Percentiles rank a stretch among this genome's conserved stretches.
Evolutionary conservation across 2,797 vertebrate species (phyloP).

Genomic region (Argyrosomus regius): DNA sequence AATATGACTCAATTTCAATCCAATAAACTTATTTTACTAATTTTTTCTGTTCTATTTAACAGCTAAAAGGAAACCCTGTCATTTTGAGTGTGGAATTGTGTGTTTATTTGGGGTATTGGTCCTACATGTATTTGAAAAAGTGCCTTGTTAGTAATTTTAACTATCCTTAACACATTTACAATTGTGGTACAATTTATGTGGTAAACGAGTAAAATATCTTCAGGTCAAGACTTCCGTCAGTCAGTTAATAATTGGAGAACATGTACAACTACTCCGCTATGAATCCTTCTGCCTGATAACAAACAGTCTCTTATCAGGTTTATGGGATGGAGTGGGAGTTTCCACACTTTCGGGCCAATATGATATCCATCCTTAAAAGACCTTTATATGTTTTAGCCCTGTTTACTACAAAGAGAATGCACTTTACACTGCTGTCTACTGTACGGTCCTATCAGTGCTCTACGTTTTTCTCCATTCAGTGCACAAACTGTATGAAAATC

Average conservation of each 20-base stretch:
- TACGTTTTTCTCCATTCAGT: not conserved
- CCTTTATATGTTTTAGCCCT: not conserved
- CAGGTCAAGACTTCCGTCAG: slow-evolving; percentile 47
- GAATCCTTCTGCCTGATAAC: slow-evolving; percentile 76
- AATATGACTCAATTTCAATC: not conserved
- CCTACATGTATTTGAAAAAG: not conserved
- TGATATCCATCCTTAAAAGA: slow-evolving; percentile 28
- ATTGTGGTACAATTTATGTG: not conserved
- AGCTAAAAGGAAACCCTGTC: not conserved
- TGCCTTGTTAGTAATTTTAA: not conserved
- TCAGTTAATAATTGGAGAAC: slow-evolving; percentile 86
- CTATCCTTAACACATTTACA: not conserved
- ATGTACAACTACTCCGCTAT: slow-evolving; percentile 74
- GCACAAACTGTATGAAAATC: not conserved
- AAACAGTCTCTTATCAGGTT: slow-evolving; percentile 72
- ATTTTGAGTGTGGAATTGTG: not conserved
- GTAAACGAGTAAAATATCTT: slow-evolving; percentile 45
- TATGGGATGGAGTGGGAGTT: slow-evolving; percentile 67
- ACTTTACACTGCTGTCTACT: not conserved
- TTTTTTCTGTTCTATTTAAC: not conserved
- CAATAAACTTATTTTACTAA: not conserved
- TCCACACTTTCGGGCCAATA: slow-evolving; percentile 43
- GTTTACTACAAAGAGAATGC: not conserved
- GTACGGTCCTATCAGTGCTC: not conserved
- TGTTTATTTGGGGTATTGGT: not conserved